Evolutionary conservation across 2,888 invertebrate species (phyloP).

Genomic region (Acleris sparsana): DNA sequence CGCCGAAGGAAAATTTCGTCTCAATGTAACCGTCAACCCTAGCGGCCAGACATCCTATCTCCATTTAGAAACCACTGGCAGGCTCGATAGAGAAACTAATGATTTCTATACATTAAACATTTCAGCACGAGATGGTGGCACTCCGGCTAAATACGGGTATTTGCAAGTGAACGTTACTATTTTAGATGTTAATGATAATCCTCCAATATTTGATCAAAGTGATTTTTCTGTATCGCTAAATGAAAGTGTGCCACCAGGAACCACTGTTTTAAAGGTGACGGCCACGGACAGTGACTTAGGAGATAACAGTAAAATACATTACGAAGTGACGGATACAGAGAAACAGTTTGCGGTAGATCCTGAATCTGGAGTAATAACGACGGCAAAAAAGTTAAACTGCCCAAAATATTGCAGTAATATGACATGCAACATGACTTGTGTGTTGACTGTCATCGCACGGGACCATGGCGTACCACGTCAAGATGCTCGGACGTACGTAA

Average conservation of each 20-base stretch:
- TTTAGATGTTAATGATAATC: slow-evolving; percentile 96
- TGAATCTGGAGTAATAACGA: slow-evolving; percentile 94
- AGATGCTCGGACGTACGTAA: slow-evolving; percentile 96
- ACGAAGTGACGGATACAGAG: slow-evolving; percentile 93
- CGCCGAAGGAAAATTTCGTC: slow-evolving; percentile 93
- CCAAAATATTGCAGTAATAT: slow-evolving; percentile 90
- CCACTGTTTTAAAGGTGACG: slow-evolving; percentile 94
- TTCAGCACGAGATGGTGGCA: slow-evolving; percentile 94
- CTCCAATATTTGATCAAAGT: slow-evolving; percentile 96
- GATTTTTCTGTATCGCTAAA: slow-evolving; percentile 96
- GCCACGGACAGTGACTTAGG: slow-evolving; percentile 97
- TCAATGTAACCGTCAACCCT: slow-evolving; percentile 94
- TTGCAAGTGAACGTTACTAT: slow-evolving; percentile 95
- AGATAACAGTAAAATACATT: slow-evolving; percentile 96
- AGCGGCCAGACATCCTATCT: slow-evolving; percentile 95
- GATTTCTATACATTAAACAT: slow-evolving; percentile 94
- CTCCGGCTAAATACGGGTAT: slow-evolving; percentile 91
- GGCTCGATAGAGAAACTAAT: slow-evolving; percentile 94
- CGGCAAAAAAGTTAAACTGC: slow-evolving; percentile 90
- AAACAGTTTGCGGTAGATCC: slow-evolving; percentile 96
- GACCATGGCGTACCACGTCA: slow-evolving; percentile 96
- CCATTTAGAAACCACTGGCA: slow-evolving; percentile 95
- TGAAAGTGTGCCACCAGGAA: slow-evolving; percentile 96
- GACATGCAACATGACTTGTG: slow-evolving; percentile 95
- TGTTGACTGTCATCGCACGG: slow-evolving; percentile 95